Conservation (phyloP, 1,140 invertebrate species). For the Mylabris phalerata region DNA sequence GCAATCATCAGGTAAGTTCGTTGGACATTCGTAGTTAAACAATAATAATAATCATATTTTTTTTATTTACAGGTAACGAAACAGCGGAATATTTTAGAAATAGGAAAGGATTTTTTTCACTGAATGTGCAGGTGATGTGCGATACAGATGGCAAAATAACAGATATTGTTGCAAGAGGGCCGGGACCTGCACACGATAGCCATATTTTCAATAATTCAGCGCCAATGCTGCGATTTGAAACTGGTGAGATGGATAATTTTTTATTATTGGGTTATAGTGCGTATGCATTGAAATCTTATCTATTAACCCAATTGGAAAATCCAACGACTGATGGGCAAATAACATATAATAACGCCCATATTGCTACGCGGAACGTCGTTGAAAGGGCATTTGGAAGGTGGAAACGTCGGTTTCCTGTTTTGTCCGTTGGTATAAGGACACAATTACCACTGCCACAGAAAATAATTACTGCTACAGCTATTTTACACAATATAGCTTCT, state of each 20-base stretch:
- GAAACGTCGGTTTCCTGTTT: conserved; percentile 40
- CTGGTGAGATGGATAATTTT: not conserved
- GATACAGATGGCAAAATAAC: conserved; percentile 35
- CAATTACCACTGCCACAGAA: conserved; percentile 27
- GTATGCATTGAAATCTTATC: conserved; percentile 10
- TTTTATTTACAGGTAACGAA: conserved; percentile 27
- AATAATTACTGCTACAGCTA: conserved; percentile 37
- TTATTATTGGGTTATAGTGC: conserved; percentile 14
- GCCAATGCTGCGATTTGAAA: conserved; percentile 4
- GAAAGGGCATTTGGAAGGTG: conserved; percentile 41
- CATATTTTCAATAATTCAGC: conserved; percentile 27
- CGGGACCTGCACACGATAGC: conserved; percentile 38
- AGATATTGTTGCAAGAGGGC: conserved; percentile 41
- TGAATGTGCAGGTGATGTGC: conserved; percentile 40
- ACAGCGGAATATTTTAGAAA: conserved; percentile 42
- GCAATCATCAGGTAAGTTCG: conserved; percentile 27
- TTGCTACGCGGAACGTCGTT: conserved; percentile 40
- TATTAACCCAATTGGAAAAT: conserved; percentile 8
- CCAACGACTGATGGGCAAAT: conserved; percentile 5
- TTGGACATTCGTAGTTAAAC: not conserved
- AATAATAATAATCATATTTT: not conserved
- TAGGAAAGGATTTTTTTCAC: conserved; percentile 42
- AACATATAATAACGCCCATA: conserved; percentile 28
- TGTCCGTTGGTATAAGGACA: conserved; percentile 32
- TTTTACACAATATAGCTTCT: conserved; percentile 41